phyloP scores from a whole-genome alignment of 2,797 vertebrate genomes.

The Hyperoplus immaculatus region DNA sequence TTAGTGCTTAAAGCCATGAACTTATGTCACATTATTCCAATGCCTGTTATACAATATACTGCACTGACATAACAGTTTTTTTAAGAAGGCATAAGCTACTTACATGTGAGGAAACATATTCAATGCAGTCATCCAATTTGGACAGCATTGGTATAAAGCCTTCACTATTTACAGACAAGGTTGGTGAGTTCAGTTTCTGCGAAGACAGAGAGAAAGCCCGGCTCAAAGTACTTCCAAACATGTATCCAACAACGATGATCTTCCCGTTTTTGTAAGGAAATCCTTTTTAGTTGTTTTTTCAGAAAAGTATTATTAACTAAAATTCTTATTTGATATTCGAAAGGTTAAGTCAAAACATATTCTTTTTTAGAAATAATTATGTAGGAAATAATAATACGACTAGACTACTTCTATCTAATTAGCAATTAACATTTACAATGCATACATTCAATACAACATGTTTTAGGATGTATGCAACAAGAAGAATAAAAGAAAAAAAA shows the following conservation, averaged over 20 bases:
- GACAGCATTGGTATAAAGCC: slow-evolving; percentile 98
- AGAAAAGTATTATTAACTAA: slow-evolving; percentile 15
- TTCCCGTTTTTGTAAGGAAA: neutral
- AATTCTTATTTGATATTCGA: neutral
- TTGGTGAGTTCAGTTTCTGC: slow-evolving; percentile 97
- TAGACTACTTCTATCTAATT: neutral
- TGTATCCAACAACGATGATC: neutral
- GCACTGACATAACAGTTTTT: neutral
- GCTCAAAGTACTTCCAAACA: slow-evolving; percentile 1
- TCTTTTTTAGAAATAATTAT: neutral
- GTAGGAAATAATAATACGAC: neutral
- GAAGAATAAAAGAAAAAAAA: neutral
- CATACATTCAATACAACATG: neutral
- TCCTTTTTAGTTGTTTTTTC: neutral
- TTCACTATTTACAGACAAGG: slow-evolving; percentile 96
- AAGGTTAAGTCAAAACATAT: neutral
- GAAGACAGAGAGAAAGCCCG: slow-evolving; percentile 48
- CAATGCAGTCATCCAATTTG: slow-evolving; percentile 96
- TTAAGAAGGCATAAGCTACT: slow-evolving; percentile 72
- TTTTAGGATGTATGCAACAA: neutral
- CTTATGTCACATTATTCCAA: neutral
- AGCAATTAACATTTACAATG: slow-evolving; percentile 2
- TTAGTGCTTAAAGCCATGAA: neutral
- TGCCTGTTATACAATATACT: neutral
- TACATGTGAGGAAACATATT: slow-evolving; percentile 97